phyloP scores from a whole-genome alignment of 2,797 vertebrate genomes.

The Malacoctenus gilli region DNA sequence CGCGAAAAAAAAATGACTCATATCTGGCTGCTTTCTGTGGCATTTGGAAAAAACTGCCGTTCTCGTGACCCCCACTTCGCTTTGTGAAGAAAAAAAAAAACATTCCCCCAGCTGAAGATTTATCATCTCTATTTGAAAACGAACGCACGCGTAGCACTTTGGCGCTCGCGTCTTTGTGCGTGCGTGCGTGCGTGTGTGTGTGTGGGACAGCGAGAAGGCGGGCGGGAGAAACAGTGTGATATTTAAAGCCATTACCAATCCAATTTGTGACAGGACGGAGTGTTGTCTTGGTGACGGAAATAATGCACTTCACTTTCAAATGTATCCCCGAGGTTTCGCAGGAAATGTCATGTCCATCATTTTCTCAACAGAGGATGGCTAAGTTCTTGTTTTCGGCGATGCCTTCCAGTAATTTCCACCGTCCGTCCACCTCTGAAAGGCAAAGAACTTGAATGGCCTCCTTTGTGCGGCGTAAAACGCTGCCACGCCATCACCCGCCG shows the following conservation, averaged over 20 bases:
- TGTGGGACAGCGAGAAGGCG: background rate
- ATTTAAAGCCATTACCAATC: conserved; percentile 73
- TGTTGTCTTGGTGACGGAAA: conserved; percentile 64
- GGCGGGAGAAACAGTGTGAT: conserved; percentile 42
- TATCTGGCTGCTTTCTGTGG: conserved; percentile 49
- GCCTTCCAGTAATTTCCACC: conserved; percentile 13
- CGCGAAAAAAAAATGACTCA: conserved; percentile 24
- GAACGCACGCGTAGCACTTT: conserved; percentile 2
- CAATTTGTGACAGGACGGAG: conserved; percentile 51
- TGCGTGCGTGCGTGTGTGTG: background rate
- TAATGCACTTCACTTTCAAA: conserved; percentile 51
- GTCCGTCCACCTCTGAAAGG: conserved; percentile 13
- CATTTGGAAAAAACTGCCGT: conserved; percentile 57
- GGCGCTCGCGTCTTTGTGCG: conserved; percentile 1
- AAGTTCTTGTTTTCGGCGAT: conserved; percentile 32
- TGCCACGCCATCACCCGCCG: no score
- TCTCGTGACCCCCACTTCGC: conserved; percentile 51
- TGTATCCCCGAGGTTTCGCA: conserved; percentile 38
- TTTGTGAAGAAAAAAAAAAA: conserved; percentile 23
- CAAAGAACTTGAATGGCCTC: conserved; percentile 24
- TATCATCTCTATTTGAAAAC: conserved; percentile 50
- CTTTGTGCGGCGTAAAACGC: no score
- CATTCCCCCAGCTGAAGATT: conserved; percentile 39
- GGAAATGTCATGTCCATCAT: conserved; percentile 73
- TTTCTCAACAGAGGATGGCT: conserved; percentile 22